Base-by-base conservation (phyloP, 1,140 invertebrate species). In the Anoplophora glabripennis region DNA sequence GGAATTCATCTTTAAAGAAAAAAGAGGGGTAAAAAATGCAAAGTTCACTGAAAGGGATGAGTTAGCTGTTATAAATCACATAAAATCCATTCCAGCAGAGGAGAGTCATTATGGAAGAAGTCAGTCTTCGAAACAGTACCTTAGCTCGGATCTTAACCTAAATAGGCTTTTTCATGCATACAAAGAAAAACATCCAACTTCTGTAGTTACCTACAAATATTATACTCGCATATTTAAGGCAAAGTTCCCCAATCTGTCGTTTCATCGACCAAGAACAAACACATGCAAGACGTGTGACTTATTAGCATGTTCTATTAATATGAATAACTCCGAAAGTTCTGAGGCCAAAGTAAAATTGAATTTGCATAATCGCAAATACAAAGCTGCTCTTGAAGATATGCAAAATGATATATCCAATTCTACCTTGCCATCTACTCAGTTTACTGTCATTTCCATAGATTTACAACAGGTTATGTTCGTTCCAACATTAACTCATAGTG, bases 381-480 rank as follows among this genome's bases (percentile, higher is more conserved):
- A 59, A 21, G 15, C 42, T 36, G 48, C 47, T 21, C 41, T 9
- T n/a, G 9, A 37, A 48, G 28, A 7, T 11, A 57, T 57, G 44
- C 33, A 57, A 33, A 14, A 37, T 28, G 44, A 47, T 11, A 12
- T 35, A 14, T 7, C 15, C 17, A 4, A 12, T 1, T 51, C 56
- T 11, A 36, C 51, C 21, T n/a, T 33, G 10, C 48, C 48, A 18
- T 18, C 3, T 12, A 48, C n/a, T 33, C 42, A 57, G 11, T 21
- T 35, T 42, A 42, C 1, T 28, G 37, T 40, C 2, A 47, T 37
- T 5, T 33, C 34, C 11, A 59, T 44, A 37, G 37, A 59, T 53
- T 21, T 59, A 9, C 3, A 59, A 10, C 41, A 59, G 52, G 36
- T 52, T 10, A 9, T 59, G 8, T 45, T 34, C 4, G n/a, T 59